Evolutionary conservation across 2,888 invertebrate species (phyloP).

Genomic region (Tromatobia lineatoria): DNA sequence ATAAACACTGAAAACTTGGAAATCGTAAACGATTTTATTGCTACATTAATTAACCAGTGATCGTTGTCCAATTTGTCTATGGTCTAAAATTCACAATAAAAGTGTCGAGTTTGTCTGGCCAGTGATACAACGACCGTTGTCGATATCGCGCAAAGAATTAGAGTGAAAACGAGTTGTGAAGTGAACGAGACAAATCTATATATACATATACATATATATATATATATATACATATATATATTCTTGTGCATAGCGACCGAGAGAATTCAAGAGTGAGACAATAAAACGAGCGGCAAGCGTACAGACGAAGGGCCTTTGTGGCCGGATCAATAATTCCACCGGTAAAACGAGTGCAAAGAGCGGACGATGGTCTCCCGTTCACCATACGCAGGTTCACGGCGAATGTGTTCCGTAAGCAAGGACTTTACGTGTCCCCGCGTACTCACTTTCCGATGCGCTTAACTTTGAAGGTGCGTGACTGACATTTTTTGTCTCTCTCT

Average conservation of each 20-base stretch:
- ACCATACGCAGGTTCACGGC: constrained; percentile 9
- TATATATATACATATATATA: constrained; percentile 6
- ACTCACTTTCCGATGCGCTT: constrained; percentile 38
- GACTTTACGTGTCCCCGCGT: constrained; percentile 27
- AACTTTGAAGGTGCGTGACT: constrained; percentile 34
- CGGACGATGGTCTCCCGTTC: constrained; percentile 53
- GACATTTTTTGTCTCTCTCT: not conserved
- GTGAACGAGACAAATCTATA: constrained; percentile 40
- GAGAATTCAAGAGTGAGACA: constrained; percentile 53
- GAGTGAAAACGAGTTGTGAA: constrained; percentile 23
- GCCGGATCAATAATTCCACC: constrained; percentile 68
- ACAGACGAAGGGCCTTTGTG: constrained; percentile 62
- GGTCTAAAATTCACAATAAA: too few relatives aligned
- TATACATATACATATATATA: too few relatives aligned
- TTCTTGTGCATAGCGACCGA: not conserved
- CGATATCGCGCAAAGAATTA: constrained; percentile 45
- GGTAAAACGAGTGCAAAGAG: constrained; percentile 61
- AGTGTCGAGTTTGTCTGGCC: not conserved
- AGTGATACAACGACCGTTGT: not conserved
- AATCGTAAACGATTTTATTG: too few relatives aligned
- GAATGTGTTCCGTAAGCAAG: constrained; percentile 26
- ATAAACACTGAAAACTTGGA: too few relatives aligned
- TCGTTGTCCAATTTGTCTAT: too few relatives aligned
- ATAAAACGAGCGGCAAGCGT: constrained; percentile 60
- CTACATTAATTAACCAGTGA: too few relatives aligned